Evolutionary conservation across 2,888 invertebrate genomes (phyloP).

Genomic region (Augochlorella aurata): DNA sequence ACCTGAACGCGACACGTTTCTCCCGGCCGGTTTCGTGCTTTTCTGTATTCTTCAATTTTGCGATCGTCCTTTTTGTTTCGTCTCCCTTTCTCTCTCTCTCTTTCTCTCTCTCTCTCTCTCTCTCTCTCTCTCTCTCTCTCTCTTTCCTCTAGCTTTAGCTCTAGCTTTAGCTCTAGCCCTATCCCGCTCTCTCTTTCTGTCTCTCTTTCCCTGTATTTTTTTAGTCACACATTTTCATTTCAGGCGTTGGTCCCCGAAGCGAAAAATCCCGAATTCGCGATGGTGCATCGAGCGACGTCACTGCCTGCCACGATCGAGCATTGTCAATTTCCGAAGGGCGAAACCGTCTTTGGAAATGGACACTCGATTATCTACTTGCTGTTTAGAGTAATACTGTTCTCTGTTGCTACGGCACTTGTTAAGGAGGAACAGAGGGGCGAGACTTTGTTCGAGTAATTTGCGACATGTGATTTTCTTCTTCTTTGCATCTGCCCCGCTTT

Average conservation of each 20-base stretch:
- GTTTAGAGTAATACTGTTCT: not conserved
- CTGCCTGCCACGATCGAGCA: not conserved
- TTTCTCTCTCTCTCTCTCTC: not conserved
- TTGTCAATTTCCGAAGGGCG: not conserved
- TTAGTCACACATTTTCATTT: conserved; percentile 22
- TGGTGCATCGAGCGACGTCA: conserved; percentile 5
- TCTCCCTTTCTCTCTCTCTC: not conserved
- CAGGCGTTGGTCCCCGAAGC: conserved; percentile 21
- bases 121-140: conserved; percentile 21
- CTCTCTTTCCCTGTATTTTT: not conserved
- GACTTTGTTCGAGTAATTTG: not conserved
- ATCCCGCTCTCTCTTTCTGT: not conserved
- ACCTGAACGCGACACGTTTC: conserved; percentile 65
- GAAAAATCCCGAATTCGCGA: conserved; percentile 26
- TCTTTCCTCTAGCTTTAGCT: not conserved
- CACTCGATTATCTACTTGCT: not conserved
- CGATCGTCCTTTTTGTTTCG: conserved; percentile 27
- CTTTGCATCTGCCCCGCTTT: not conserved
- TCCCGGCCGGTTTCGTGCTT: conserved; percentile 58
- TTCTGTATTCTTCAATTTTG: conserved; percentile 35
- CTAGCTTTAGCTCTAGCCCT: not conserved
- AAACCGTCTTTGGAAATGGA: not conserved
- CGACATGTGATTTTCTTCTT: not conserved
- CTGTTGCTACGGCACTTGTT: not conserved
- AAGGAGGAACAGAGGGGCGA: not conserved